Evolutionary conservation across 2,888 invertebrate species (phyloP).

Genomic region (Habroteleia sp.): DNA sequence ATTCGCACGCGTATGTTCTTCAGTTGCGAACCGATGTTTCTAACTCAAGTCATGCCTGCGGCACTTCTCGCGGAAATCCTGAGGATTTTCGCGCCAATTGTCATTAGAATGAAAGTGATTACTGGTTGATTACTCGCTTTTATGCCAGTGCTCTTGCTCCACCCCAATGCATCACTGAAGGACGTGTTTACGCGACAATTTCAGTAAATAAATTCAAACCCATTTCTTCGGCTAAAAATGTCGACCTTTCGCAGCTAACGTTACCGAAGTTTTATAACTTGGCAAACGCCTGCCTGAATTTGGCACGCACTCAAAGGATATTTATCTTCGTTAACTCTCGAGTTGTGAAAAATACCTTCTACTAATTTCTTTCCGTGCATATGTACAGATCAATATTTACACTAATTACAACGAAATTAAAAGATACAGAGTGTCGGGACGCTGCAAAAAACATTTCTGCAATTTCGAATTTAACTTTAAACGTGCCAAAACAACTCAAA

Average conservation of each 20-base stretch:
- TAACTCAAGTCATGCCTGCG: slow-evolving; percentile 58
- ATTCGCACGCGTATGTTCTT: slow-evolving; percentile 59
- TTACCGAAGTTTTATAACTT: slow-evolving; percentile 42
- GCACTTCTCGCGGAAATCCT: slow-evolving; percentile 58
- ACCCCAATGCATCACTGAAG: slow-evolving; percentile 25
- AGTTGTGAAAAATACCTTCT: slow-evolving; percentile 50
- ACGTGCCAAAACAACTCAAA: slow-evolving; percentile 1
- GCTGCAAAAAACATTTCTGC: slow-evolving; percentile 4
- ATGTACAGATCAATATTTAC: slow-evolving; percentile 52
- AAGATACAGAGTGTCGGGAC: slow-evolving; percentile 10
- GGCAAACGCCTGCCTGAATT: slow-evolving; percentile 49
- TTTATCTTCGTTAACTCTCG: slow-evolving; percentile 60
- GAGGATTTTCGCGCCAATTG: slow-evolving; percentile 59
- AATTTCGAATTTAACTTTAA: slow-evolving; percentile 9
- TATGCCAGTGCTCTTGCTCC: slow-evolving; percentile 24
- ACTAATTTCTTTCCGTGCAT: slow-evolving; percentile 53
- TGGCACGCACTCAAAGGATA: slow-evolving; percentile 55
- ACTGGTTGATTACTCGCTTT: slow-evolving; percentile 38
- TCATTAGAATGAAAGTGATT: slow-evolving; percentile 65
- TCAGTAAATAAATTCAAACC: slow-evolving; percentile 46
- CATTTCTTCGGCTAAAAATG: slow-evolving; percentile 27
- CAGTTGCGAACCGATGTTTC: slow-evolving; percentile 44
- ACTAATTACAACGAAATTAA: slow-evolving; percentile 48
- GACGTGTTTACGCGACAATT: slow-evolving; percentile 39
- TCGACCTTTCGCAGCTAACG: slow-evolving; percentile 36